Percentiles rank a stretch among this genome's conserved stretches.
Evolutionary conservation across 2,888 invertebrate species (phyloP).

Genomic region (Plagodis dolabraria): DNA sequence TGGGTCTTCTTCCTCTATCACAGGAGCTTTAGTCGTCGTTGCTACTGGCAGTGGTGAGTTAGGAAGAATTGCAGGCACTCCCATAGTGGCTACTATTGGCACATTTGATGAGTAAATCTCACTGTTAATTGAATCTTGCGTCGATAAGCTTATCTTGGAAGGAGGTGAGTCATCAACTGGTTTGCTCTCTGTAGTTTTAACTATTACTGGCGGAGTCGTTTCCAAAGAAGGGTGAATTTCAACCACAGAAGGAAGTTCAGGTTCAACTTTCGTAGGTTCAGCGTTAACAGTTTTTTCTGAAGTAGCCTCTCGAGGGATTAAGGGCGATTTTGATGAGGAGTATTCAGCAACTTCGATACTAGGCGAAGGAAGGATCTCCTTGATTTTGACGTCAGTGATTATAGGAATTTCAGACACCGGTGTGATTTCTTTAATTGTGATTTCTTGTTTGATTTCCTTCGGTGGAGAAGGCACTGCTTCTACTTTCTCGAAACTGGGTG

Average conservation of each 20-base stretch:
- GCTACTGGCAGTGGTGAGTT: conserved; percentile 45
- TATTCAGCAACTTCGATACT: conserved; percentile 71
- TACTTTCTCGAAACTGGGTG: conserved; percentile 49
- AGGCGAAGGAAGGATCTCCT: conserved; percentile 72
- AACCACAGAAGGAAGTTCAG: conserved; percentile 56
- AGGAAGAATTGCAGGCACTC: conserved; percentile 46
- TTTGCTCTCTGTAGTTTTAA: conserved; percentile 50
- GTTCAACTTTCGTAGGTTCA: conserved; percentile 54
- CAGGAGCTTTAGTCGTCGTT: conserved; percentile 61
- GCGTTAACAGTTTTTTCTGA: conserved; percentile 56
- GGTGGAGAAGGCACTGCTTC: conserved; percentile 30
- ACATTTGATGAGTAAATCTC: conserved; percentile 63
- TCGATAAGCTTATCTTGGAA: conserved; percentile 71
- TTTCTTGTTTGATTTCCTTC: conserved; percentile 65
- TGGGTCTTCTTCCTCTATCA: conserved; percentile 72
- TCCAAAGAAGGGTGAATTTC: conserved; percentile 53
- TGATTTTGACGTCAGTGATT: conserved; percentile 75
- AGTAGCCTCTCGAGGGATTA: conserved; percentile 73
- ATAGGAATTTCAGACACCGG: conserved; percentile 80
- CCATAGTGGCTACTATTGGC: conserved; percentile 60
- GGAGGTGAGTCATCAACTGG: conserved; percentile 55
- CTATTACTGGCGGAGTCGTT: conserved; percentile 43
- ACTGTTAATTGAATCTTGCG: conserved; percentile 66
- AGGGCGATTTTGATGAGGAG: conserved; percentile 73
- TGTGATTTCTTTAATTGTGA: conserved; percentile 86